Evolutionary conservation across 2,113 vertebrate species (phyloP), one percentile per base, ranked within the genome.

Genomic region (Pollimyrus isidori): DNA sequence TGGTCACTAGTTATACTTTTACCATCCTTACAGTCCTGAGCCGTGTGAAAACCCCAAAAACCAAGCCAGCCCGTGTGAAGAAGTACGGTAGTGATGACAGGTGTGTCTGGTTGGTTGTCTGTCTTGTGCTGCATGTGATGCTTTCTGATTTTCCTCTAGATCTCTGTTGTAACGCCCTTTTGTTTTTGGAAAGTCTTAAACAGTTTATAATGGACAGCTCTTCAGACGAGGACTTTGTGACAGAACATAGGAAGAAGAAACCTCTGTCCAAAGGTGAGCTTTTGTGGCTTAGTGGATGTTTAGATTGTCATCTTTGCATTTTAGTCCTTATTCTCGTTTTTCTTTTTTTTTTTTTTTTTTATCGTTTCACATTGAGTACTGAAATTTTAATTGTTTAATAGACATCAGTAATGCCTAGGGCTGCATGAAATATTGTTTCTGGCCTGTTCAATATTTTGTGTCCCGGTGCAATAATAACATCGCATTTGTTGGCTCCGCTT

Each of bases 211-310:
- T 95, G 80, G 90, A 94, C 89, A 65, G 10, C 80, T 95, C 92
- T 39, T 95, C 95, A 49, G 95, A 94, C 46, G 95, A 96, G 35
- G 95, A 96, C 93, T 96, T 96, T 87, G 87, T 91, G 49, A 19
- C 92, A 48, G 89, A 92, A 49, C 49, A 92, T 21, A 95, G 46
- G 17, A 95, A 93, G 91, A 93, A 91, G 53, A 50, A 93, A 1
- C 48, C 89, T 2, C 45, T 91, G 13, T 87, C 88, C 15, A 94
- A 93, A 94, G 95, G 95, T 95, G 92, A 91, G 35, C 56, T 7
- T 48, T 13, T 45, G 17, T 0, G 21, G 7, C n/a, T 45, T 21
- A 6, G 39, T 26, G 17, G 19, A 52, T 39, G 49, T 65, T 7
- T 76, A 26, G 5, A 45, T 45, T 88, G 52, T 4, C 35, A 46